Percentiles rank a stretch among this genome's conserved stretches.
Evolutionary conservation across 1,140 invertebrate genomes (phyloP).

Genomic region (Drosophila orena): DNA sequence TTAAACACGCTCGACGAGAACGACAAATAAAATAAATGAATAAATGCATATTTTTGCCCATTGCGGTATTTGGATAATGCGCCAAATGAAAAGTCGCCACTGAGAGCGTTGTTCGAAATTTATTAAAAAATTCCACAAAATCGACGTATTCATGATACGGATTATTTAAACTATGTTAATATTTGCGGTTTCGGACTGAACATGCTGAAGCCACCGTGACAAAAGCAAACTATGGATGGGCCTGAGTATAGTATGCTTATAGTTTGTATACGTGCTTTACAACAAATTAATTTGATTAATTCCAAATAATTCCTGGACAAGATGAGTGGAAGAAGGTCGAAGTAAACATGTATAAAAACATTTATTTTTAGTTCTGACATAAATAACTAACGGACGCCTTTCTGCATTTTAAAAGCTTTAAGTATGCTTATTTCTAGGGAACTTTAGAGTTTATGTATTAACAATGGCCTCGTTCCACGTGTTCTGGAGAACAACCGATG

Average conservation of each 20-base stretch:
- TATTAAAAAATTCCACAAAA: conserved; percentile 43
- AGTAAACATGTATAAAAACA: too few relatives aligned
- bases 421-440: too few relatives aligned
- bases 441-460: too few relatives aligned
- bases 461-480: too few relatives aligned
- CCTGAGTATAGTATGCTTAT: background rate
- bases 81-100: conserved; percentile 29
- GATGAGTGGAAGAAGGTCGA: too few relatives aligned
- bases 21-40: conserved; percentile 16
- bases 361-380: too few relatives aligned
- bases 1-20: background rate
- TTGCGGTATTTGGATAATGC: conserved; percentile 22
- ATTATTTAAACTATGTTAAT: conserved; percentile 41
- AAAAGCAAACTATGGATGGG: background rate
- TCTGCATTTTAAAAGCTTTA: too few relatives aligned
- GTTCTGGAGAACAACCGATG: too few relatives aligned
- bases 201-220: conserved; percentile 13
- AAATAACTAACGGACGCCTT: too few relatives aligned
- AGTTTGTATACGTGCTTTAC: background rate
- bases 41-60: conserved; percentile 16
- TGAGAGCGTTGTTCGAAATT: background rate
- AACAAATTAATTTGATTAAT: too few relatives aligned
- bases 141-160: conserved; percentile 15
- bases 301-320: too few relatives aligned
- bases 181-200: conserved; percentile 26